Percentiles rank a stretch among this genome's conserved stretches.
phyloP scores from a whole-genome alignment of 2,888 invertebrate species.

The Andrena haemorrhoa region DNA sequence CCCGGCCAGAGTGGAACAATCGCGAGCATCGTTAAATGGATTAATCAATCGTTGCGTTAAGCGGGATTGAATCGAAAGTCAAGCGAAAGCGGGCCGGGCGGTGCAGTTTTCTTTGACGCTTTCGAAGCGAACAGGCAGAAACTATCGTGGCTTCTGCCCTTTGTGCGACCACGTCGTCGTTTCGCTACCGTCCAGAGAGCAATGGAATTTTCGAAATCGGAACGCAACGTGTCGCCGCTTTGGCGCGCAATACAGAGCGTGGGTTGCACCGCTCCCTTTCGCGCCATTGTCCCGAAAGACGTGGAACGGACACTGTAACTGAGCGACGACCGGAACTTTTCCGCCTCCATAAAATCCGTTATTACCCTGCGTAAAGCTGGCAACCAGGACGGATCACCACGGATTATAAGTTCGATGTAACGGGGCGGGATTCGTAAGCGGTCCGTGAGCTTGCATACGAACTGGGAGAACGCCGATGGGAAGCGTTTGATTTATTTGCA shows the following conservation, averaged over 20 bases:
- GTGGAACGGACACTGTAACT: constrained; percentile 15
- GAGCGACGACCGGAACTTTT: constrained; percentile 27
- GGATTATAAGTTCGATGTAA: constrained; percentile 56
- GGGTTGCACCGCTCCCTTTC: constrained; percentile 20
- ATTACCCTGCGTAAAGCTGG: constrained; percentile 53
- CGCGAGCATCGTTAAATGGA: constrained; percentile 23
- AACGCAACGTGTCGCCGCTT: constrained; percentile 5
- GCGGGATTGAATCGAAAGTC: constrained; percentile 30
- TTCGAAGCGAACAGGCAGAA: constrained; percentile 23
- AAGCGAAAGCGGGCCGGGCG: neutral
- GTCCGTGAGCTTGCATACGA: constrained; percentile 10
- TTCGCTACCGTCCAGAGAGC: constrained; percentile 1
- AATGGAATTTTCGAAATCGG: constrained; percentile 40
- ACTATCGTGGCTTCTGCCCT: constrained; percentile 26
- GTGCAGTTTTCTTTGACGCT: neutral
- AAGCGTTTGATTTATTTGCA: constrained; percentile 17
- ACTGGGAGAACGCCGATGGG: constrained; percentile 3
- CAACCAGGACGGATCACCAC: constrained; percentile 40
- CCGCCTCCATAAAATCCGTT: constrained; percentile 55
- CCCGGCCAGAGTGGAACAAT: constrained; percentile 22
- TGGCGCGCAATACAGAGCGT: constrained; percentile 17
- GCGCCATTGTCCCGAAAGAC: constrained; percentile 34
- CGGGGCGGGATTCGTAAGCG: constrained; percentile 41
- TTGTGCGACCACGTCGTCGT: neutral
- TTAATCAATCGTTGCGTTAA: constrained; percentile 41